phyloP scores from a whole-genome alignment of 2,113 vertebrate genomes.

The Tenebrosternarchus preto region DNA sequence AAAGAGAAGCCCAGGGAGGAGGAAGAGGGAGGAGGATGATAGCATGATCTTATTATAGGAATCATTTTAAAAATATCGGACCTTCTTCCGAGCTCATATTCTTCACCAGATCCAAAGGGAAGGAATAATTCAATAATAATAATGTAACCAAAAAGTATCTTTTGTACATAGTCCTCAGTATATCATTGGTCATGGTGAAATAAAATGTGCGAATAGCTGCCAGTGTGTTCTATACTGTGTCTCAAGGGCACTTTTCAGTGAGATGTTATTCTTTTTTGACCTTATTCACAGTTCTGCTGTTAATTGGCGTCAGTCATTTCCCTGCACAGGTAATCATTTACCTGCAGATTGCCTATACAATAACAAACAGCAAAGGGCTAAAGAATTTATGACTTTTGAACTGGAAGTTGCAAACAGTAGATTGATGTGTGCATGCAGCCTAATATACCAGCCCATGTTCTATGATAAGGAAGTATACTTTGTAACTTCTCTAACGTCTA shows the following conservation, averaged over 20 bases:
- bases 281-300: neutral
- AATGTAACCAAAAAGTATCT: neutral
- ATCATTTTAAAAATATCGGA: too few species aligned
- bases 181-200: neutral
- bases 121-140: neutral
- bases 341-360: neutral
- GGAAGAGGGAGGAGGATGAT: too few species aligned
- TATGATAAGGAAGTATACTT: slow-evolving; percentile 11
- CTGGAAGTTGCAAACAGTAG: slow-evolving; percentile 5
- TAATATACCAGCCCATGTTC: neutral
- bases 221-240: neutral
- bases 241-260: neutral
- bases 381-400: neutral
- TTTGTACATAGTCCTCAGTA: neutral
- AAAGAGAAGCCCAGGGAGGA: neutral
- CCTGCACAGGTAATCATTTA: neutral
- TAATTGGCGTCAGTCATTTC: slow-evolving; percentile 14
- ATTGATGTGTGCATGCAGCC: neutral
- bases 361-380: neutral
- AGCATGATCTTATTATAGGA: too few species aligned
- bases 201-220: neutral
- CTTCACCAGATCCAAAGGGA: too few species aligned
- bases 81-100: too few species aligned
- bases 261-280: neutral
- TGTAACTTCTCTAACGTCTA: slow-evolving; percentile 8